Base-by-base conservation (phyloP, 2,113 vertebrate genomes). In the Brachyhypopomus occidentalis region DNA sequence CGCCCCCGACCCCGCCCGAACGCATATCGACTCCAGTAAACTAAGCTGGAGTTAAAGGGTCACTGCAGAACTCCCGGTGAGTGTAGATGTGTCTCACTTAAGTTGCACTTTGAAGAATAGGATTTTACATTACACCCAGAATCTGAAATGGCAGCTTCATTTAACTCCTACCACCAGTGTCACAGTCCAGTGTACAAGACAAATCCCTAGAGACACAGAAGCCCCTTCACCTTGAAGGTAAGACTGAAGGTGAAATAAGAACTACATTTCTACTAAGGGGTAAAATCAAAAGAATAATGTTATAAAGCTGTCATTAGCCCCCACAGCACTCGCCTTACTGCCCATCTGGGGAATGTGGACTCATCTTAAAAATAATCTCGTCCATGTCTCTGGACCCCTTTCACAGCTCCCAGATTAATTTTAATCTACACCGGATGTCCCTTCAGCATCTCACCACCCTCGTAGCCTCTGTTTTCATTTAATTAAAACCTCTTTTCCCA, bases 181-280 rank as follows among this genome's bases (percentile, higher is more conserved):
- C 38, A 20, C 9, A 71, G 75, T 85, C 84, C 84, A 79, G 79
- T 82, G 84, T 75, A 58, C 19, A n/a, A 34, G 79, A 72, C 75
- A 62, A 36, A 81, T 69, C 30, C 19, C 56, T 14, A 2, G 72
- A 69, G 62, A 45, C 7, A 48, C 36, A 63, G 16, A 78, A 48
- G 12, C 59, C 27, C 12, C 12, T 52, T 58, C n/a, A n/a, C 25
- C 11, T 55, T 72, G 22, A 17, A 52, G 30, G 30, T 16, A 67
- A 36, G 4, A 34, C 4, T 3, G 41, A 73, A 52, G 11, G 22
- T n/a, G 34, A 27, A 78, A 70, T 63, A 45, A 75, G 41, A 58
- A 38, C 56, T 4, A 62, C 3, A 76, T 67, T 69, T 78, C 45
- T 78, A 58, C 14, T 7, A 23, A 27, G 75, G 48, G 52, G 41